Evolutionary conservation across 2,888 invertebrate genomes (phyloP), one percentile per base, ranked within the genome.

Genomic region (Nesidiocoris tenuis): DNA sequence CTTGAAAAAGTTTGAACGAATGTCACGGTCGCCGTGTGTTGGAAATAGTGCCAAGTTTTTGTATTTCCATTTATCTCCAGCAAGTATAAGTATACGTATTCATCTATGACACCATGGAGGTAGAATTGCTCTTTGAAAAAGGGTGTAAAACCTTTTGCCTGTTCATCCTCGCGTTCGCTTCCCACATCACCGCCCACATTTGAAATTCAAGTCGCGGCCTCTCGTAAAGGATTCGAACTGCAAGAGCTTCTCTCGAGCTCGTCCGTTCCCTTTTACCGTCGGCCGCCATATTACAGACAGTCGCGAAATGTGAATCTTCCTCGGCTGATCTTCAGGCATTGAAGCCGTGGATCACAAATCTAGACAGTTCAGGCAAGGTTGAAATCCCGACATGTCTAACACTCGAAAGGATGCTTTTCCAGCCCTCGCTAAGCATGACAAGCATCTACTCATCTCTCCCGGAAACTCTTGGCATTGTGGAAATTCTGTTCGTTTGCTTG

Each of bases 171-270:
- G 21, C 21, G 39, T 54, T 55, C 55, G 66, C 55, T 5, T 66
- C 66, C 12, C 65, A n/a, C 39, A 25, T 39, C 25, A 65, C 65
- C 54, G 54, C 66, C 19, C 17, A n/a, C 59, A 68, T 68, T 68
- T 57, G 68, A 68, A 68, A 68, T 68, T 68, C 68, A 68, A 68
- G 56, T 68, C 68, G 68, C 57, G 68, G 23, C 22, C 9, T 63
- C 18, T 63, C 63, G 63, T 39, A 39, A 39, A 39, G 39, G 39
- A 3, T 39, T 39, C 39, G 39, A 39, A 39, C 39, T 39, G n/a
- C n/a, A n/a, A n/a, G n/a, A n/a, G n/a, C n/a, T n/a, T n/a, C n/a
- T n/a, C n/a, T 39, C 3, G 5, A 39, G 39, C 39, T 39, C 39
- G 39, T 39, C 39, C 39, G 12, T 39, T 39, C 12, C 12, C 39